phyloP scores from a whole-genome alignment of 1,140 invertebrate genomes.

The Hyposmocoma kahamanoa region DNA sequence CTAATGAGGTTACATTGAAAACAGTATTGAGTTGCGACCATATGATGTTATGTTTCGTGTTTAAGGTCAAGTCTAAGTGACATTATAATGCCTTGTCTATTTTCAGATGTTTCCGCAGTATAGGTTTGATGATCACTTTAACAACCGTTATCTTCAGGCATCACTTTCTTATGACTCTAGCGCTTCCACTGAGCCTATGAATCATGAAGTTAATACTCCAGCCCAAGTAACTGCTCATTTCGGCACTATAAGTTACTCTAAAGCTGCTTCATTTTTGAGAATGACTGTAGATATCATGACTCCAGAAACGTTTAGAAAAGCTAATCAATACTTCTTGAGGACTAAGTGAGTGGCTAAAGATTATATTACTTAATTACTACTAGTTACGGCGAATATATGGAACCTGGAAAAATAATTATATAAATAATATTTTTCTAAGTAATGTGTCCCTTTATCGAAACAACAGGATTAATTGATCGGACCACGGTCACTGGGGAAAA shows the following conservation, averaged over 20 bases:
- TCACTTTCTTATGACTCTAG: slow-evolving; percentile 80
- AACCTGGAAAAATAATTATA: too few relatives aligned
- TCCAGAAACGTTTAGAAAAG: slow-evolving; percentile 76
- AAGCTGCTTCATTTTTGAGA: slow-evolving; percentile 79
- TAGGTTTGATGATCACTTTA: slow-evolving; percentile 74
- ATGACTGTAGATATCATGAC: slow-evolving; percentile 85
- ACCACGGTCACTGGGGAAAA: too few relatives aligned
- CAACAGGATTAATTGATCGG: too few relatives aligned
- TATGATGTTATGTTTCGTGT: not conserved
- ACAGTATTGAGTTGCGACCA: too few relatives aligned
- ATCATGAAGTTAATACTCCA: slow-evolving; percentile 70
- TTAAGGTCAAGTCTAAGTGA: too few relatives aligned
- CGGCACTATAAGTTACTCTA: slow-evolving; percentile 83
- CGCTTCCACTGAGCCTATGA: slow-evolving; percentile 77
- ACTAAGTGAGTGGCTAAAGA: slow-evolving; percentile 56
- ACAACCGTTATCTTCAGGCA: slow-evolving; percentile 78
- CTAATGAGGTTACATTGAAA: slow-evolving; percentile 42
- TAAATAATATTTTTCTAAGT: too few relatives aligned
- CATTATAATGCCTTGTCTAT: not conserved
- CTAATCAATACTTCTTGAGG: slow-evolving; percentile 72
- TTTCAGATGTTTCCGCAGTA: slow-evolving; percentile 69
- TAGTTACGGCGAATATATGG: too few relatives aligned
- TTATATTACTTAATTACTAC: too few relatives aligned
- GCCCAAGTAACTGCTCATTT: slow-evolving; percentile 78
- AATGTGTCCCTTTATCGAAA: too few relatives aligned